A percentile compares a stretch with the other conserved stretches of the same genome.
Conservation (phyloP, 1,140 invertebrate species). For the Caenorhabditis tropicalis region DNA sequence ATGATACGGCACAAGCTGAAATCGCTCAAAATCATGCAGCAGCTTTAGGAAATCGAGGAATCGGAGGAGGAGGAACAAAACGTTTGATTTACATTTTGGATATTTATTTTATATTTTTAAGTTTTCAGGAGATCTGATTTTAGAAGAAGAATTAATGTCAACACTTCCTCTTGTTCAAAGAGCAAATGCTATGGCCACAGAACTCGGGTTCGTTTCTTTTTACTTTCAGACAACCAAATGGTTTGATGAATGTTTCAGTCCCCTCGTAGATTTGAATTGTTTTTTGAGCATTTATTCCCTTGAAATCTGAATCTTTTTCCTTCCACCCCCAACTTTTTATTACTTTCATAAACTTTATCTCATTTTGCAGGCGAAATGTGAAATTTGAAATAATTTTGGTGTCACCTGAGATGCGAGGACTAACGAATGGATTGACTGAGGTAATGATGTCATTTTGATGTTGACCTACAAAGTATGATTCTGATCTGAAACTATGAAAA, state of each 20-base stretch:
- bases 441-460: constrained; percentile 68
- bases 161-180: constrained; percentile 76
- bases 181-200: constrained; percentile 77
- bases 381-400: constrained; percentile 77
- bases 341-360: neutral
- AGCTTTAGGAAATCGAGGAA: constrained; percentile 22
- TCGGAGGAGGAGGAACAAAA: constrained; percentile 58
- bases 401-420: constrained; percentile 76
- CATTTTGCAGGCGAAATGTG: constrained; percentile 73
- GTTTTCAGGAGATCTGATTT: constrained; percentile 73
- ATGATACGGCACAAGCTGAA: constrained; percentile 77
- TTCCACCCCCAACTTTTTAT: neutral
- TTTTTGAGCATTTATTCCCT: neutral
- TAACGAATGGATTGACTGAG: constrained; percentile 74
- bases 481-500: neutral
- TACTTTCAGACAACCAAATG: too few relatives aligned
- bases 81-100: constrained; percentile 22
- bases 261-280: too few relatives aligned
- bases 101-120: neutral
- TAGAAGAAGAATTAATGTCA: constrained; percentile 77
- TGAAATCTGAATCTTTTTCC: too few relatives aligned
- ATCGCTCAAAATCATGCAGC: constrained; percentile 76
- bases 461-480: neutral
- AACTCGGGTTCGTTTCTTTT: constrained; percentile 68
- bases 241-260: too few relatives aligned